Percentiles rank a stretch among this genome's conserved stretches.
Evolutionary conservation across 1,140 invertebrate genomes (phyloP).

Genomic region (Drosophila tani): DNA sequence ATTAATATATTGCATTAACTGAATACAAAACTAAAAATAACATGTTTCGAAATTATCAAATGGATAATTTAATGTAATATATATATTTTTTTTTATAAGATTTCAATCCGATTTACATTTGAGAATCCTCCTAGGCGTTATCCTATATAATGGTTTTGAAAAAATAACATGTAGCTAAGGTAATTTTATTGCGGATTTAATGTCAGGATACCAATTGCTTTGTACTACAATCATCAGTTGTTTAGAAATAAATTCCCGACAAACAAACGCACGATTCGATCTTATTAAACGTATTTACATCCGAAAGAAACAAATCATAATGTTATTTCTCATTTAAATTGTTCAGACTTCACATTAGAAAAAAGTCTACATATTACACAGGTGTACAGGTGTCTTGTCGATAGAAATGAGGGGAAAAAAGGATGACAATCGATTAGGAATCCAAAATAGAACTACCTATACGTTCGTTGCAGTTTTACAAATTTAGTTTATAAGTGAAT

Average conservation of each 20-base stretch:
- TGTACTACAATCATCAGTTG: conserved; percentile 2
- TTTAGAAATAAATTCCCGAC: not conserved
- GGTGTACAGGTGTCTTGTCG: not conserved
- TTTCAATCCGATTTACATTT: not conserved
- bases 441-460: conserved; percentile 30
- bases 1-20: conserved; percentile 4
- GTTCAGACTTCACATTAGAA: conserved; percentile 8
- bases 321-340: not conserved
- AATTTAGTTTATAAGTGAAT: conserved; percentile 12
- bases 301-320: not conserved
- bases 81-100: not conserved
- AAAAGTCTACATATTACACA: conserved; percentile 18
- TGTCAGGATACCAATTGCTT: conserved; percentile 10
- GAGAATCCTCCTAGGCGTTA: not conserved
- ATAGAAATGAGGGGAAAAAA: not conserved
- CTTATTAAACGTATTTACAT: conserved; percentile 10
- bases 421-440: not conserved
- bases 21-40: conserved; percentile 1
- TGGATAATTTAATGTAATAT: not conserved
- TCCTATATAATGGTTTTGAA: not conserved
- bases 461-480: conserved; percentile 6
- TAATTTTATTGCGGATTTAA: not conserved
- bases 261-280: not conserved
- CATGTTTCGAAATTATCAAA: not conserved
- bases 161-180: too few species aligned